A percentile compares a stretch with the other conserved stretches of the same genome.
Evolutionary conservation across 2,888 invertebrate species (phyloP).

Genomic region (Pollenia angustigena): DNA sequence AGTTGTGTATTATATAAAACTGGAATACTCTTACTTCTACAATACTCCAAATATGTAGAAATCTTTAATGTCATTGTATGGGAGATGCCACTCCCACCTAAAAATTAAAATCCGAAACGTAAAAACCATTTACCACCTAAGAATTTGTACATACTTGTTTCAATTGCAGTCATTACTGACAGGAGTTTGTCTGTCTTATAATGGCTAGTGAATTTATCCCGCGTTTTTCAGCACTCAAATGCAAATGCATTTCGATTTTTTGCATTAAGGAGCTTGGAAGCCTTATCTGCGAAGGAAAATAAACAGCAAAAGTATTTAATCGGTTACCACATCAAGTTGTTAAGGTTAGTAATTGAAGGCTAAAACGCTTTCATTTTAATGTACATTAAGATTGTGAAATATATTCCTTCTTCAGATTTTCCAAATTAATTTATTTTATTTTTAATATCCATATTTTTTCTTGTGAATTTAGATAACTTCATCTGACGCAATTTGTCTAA

Average conservation of each 20-base stretch:
- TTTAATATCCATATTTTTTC: conserved; percentile 77
- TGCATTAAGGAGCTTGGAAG: conserved; percentile 76
- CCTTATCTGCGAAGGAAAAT: conserved; percentile 74
- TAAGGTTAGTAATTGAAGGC: conserved; percentile 71
- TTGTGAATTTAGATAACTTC: conserved; percentile 79
- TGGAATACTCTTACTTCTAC: too few species aligned
- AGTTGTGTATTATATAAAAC: too few species aligned
- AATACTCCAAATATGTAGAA: too few species aligned
- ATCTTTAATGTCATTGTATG: too few species aligned
- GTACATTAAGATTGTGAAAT: too few species aligned
- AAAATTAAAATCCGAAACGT: too few species aligned
- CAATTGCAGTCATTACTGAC: conserved; percentile 76
- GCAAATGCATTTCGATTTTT: conserved; percentile 79
- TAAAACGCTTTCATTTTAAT: too few species aligned
- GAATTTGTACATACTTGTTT: too few species aligned
- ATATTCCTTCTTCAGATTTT: conserved; percentile 66
- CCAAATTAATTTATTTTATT: conserved; percentile 77
- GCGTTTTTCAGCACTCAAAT: conserved; percentile 79
- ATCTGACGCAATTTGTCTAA: conserved; percentile 80
- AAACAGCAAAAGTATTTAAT: conserved; percentile 76
- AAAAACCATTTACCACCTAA: too few species aligned
- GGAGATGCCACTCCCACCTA: too few species aligned
- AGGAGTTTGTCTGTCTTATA: conserved; percentile 75
- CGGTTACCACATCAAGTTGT: conserved; percentile 77
- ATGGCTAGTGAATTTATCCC: conserved; percentile 78